These are phyloP conservation scores for Chiloscyllium plagiosum DNA, from an alignment of 2,113 vertebrate genomes.

Conservation along the genomic window DNA sequence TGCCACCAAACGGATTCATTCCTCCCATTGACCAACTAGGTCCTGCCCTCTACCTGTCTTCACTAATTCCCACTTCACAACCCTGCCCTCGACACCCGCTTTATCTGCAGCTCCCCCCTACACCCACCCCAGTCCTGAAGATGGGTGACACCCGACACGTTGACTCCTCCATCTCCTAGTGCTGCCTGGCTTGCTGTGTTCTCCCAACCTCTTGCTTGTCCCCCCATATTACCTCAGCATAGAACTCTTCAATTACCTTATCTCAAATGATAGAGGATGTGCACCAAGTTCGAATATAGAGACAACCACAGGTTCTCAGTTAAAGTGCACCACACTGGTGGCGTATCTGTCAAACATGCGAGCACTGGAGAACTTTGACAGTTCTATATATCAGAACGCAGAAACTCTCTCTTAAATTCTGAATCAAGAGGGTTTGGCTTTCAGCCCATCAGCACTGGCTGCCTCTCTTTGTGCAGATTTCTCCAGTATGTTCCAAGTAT, in stretches of 20 bases:
- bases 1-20: too few species aligned
- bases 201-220: too few species aligned
- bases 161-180: too few species aligned
- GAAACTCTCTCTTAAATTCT: neutral
- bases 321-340: neutral
- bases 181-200: too few species aligned
- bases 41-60: too few species aligned
- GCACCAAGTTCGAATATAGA: neutral
- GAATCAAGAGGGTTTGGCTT: neutral
- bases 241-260: neutral
- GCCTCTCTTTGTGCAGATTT: neutral
- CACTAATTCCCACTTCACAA: too few species aligned
- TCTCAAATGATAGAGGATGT: neutral
- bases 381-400: neutral
- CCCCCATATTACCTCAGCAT: neutral
- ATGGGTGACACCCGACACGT: too few species aligned
- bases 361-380: neutral
- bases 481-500: neutral
- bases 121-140: too few species aligned
- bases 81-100: too few species aligned
- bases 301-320: neutral
- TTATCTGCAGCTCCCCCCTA: too few species aligned
- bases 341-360: neutral
- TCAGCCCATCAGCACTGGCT: neutral
- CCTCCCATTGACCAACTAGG: too few species aligned